Percentiles rank a stretch among this genome's conserved stretches.
Evolutionary conservation across 1,140 invertebrate genomes (phyloP).

Genomic region (Scaptomyza graminum): DNA sequence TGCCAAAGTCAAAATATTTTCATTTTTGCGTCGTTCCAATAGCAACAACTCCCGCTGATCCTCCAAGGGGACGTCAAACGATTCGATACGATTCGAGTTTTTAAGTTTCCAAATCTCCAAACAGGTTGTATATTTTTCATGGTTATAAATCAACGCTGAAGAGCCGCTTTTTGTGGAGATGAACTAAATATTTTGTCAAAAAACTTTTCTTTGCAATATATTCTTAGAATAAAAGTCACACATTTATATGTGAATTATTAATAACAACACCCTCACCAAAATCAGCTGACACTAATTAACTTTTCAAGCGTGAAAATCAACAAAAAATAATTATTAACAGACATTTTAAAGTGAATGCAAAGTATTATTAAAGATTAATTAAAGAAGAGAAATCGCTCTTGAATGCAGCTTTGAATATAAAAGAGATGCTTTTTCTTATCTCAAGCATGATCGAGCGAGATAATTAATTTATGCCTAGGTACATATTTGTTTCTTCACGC

Average conservation of each 20-base stretch:
- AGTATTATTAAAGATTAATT: conserved; percentile 19
- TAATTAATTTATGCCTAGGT: conserved; percentile 50
- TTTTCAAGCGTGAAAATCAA: conserved; percentile 8
- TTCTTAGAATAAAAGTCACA: too few species aligned
- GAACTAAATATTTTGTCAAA: too few species aligned
- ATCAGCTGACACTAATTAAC: conserved; percentile 35
- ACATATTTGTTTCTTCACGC: conserved; percentile 24
- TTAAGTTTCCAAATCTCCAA: too few species aligned
- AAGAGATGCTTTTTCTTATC: conserved; percentile 21
- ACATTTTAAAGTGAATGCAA: conserved; percentile 17
- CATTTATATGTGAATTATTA: not conserved
- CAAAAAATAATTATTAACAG: conserved; percentile 4
- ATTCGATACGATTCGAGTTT: conserved; percentile 30
- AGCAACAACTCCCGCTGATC: conserved; percentile 9
- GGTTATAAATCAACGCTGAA: conserved; percentile 37
- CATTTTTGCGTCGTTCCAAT: conserved; percentile 39
- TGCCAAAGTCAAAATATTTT: conserved; percentile 4
- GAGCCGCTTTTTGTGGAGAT: conserved; percentile 13
- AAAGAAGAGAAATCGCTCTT: not conserved
- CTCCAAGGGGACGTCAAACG: conserved; percentile 7
- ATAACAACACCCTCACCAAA: conserved; percentile 26
- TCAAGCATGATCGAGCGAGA: conserved; percentile 35
- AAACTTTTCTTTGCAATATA: too few species aligned
- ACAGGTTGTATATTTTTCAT: conserved; percentile 51
- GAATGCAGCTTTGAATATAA: not conserved